Evolutionary conservation across 2,888 invertebrate species (phyloP), one percentile per base, ranked within the genome.

Genomic region (Volucella zonaria): DNA sequence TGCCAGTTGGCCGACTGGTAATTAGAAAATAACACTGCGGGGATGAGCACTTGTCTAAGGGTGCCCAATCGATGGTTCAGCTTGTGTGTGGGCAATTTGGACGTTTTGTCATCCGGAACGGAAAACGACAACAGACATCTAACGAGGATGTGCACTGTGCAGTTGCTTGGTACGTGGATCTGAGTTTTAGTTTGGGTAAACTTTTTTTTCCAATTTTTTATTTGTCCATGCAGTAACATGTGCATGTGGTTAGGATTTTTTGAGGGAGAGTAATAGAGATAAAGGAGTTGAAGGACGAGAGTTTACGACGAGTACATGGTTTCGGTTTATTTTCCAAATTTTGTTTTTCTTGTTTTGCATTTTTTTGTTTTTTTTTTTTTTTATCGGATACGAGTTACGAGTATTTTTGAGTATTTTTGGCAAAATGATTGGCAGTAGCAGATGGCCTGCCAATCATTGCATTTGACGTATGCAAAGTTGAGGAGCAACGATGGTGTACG

Each of bases 381-480:
- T n/a, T n/a, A n/a, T 67, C 38, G 1, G 9, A 1, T 47, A 54
- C 4, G 31, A 31, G 6, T 71, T 59, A 18, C n/a, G 15, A 40
- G 14, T 6, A 54, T 74, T 56, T 47, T 42, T 14, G 23, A 56
- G 10, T 62, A 67, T 71, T 77, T 86, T 82, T 73, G 68, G 70
- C 88, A 87, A 89, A 89, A 88, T 90, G 91, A 90, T 89, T 90
- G 90, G 89, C 90, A 89, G 89, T 88, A 89, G 89, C 91, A 90
- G 90, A 91, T 91, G 91, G 90, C 89, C 89, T 91, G 91, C 89
- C 91, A 90, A 90, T 91, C 91, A 91, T 90, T 90, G 88, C 88
- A 89, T 89, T 88, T 88, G 89, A 75, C 45, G 54, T 51, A 62
- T 71, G 67, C 42, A 40, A 68, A 61, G 11, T 2, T 31, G 47